Evolutionary conservation across 64 coral and sea anemone genomes (phyloP).

Genomic region (Montipora cactus): DNA sequence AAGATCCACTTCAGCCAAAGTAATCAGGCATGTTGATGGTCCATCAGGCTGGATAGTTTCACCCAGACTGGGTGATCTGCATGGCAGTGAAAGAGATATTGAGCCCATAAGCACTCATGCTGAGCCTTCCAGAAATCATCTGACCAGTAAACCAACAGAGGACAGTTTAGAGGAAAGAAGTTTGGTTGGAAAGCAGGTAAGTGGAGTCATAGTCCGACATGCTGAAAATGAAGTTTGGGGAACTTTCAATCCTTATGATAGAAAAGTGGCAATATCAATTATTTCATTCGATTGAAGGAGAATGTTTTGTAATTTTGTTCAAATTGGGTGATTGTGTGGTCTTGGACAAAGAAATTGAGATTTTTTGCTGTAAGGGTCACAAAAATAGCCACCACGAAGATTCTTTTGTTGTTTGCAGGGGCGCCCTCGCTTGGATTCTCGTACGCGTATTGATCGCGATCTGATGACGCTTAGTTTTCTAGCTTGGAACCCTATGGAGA

Average conservation of each 20-base stretch:
- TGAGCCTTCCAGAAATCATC: neutral
- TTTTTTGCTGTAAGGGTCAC: too few species aligned
- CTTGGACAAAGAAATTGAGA: too few species aligned
- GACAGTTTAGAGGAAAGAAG: neutral
- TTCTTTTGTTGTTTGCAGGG: too few species aligned
- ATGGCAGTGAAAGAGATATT: neutral
- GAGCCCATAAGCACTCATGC: neutral
- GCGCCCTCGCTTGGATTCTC: too few species aligned
- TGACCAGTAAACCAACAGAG: neutral
- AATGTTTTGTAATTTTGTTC: too few species aligned
- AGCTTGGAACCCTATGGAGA: too few species aligned
- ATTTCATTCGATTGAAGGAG: too few species aligned
- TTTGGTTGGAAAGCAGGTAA: neutral
- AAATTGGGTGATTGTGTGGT: too few species aligned
- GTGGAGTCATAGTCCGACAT: neutral
- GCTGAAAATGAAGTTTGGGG: neutral
- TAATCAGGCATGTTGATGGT: conserved; percentile 76
- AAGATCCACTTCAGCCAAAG: conserved; percentile 45
- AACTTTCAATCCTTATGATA: neutral
- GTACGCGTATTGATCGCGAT: too few species aligned
- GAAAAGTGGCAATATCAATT: neutral
- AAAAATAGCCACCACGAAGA: too few species aligned
- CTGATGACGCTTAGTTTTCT: too few species aligned
- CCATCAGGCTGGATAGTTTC: conserved; percentile 76
- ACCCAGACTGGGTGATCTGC: neutral